Evolutionary conservation across 2,888 invertebrate genomes (phyloP).

Genomic region (Cryptocephalus primarius): DNA sequence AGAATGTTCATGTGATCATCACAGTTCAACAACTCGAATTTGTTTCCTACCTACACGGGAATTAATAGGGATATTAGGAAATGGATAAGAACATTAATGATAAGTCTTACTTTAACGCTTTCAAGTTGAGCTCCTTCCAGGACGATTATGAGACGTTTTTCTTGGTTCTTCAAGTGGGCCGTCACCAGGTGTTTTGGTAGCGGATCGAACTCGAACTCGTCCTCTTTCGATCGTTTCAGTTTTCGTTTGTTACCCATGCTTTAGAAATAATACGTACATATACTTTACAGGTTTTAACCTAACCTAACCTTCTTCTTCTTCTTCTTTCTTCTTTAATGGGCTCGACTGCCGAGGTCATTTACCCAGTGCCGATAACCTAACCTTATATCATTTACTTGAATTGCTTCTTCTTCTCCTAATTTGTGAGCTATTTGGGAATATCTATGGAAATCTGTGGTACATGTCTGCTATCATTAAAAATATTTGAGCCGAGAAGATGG

Average conservation of each 20-base stretch:
- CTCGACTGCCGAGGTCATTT: no score
- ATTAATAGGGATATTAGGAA: no score
- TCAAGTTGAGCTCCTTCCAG: constrained; percentile 92
- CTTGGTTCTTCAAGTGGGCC: constrained; percentile 69
- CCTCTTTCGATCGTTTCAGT: constrained; percentile 39
- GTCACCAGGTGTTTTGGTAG: constrained; percentile 66
- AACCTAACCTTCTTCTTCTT: no score
- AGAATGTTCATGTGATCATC: constrained; percentile 83
- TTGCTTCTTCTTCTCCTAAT: no score
- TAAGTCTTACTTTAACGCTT: constrained; percentile 73
- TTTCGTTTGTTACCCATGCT: constrained; percentile 48
- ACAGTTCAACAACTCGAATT: constrained; percentile 85
- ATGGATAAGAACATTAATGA: background rate
- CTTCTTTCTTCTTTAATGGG: no score
- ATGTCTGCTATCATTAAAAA: no score
- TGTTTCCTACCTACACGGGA: constrained; percentile 60
- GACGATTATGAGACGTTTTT: constrained; percentile 85
- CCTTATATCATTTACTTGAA: no score
- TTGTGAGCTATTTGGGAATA: no score
- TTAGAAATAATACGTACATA: background rate
- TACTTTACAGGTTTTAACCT: no score
- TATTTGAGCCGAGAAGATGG: no score
- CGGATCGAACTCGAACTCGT: constrained; percentile 70
- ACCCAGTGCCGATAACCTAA: no score
- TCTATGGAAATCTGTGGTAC: no score